A percentile compares a stretch with the other conserved stretches of the same genome.
Conservation (phyloP, 2,797 vertebrate genomes). For the Naso thynnoides region DNA sequence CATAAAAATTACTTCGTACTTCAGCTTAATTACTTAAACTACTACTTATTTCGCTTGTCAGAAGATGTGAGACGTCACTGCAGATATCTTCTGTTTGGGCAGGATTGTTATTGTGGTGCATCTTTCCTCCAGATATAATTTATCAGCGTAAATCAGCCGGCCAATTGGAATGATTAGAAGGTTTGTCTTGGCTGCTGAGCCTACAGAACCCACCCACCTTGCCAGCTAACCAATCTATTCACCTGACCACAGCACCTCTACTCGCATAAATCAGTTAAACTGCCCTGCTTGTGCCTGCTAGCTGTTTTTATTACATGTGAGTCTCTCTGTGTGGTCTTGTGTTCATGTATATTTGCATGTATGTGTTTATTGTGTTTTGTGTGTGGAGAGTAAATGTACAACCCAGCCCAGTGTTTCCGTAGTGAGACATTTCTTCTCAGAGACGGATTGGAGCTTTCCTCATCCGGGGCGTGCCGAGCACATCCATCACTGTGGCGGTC, state of each 20-base stretch:
- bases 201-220: conserved; percentile 69
- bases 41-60: conserved; percentile 9
- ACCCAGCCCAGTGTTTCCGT: conserved; percentile 40
- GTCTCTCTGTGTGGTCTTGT: conserved; percentile 44
- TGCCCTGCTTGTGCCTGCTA: conserved; percentile 39
- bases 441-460: conserved; percentile 72
- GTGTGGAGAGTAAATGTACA: conserved; percentile 38
- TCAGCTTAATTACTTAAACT: not conserved
- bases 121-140: conserved; percentile 59
- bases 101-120: conserved; percentile 34
- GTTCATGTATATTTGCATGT: conserved; percentile 54
- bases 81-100: conserved; percentile 10
- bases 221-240: conserved; percentile 75
- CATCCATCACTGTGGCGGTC: conserved; percentile 72
- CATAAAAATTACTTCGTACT: conserved; percentile 10
- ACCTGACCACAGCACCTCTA: conserved; percentile 77
- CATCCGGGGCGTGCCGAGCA: conserved; percentile 70
- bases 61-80: conserved; percentile 23
- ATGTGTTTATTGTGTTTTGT: conserved; percentile 26
- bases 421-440: conserved; percentile 61
- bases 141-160: conserved; percentile 67
- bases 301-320: conserved; percentile 19
- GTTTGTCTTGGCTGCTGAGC: conserved; percentile 68
- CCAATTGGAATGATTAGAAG: conserved; percentile 69
- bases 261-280: conserved; percentile 74